Evolutionary conservation across 2,888 invertebrate species (phyloP), one percentile per base, ranked within the genome.

Genomic region (Morpho helenor): DNA sequence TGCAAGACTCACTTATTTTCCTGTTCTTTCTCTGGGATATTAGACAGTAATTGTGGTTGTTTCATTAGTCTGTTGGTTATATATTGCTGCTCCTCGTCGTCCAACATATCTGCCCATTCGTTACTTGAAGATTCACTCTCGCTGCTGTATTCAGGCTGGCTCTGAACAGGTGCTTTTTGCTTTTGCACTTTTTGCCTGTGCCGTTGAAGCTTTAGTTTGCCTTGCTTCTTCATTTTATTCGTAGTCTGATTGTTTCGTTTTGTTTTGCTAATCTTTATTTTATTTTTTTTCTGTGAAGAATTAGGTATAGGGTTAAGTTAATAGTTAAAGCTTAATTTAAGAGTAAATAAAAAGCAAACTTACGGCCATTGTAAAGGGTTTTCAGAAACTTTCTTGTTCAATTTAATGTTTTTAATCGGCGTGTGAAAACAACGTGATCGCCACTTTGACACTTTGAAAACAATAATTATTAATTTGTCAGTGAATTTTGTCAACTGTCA

Each of bases 51-150:
- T 46, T 82, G 77, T 0, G 87, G 89, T 63, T 90, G 87, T 63
- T 86, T 87, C 0, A 83, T 77, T 7, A 90, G 75, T 44, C 87
- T 76, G 7, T 67, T 80, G 75, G 88, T 77, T 46, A 93, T 83
- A 66, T 92, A 92, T 63, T 86, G 74, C 66, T 92, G 81, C 64
- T 93, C 93, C 1, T 92, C 92, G 2, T 88, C 84, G 49, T 93
- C 92, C 67, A 93, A 71, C 92, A 92, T 93, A 66, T 92, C 92
- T 22, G 91, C 83, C 78, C 92, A 91, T 67, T 92, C 92, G 43
- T 92, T 91, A 0, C 88, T 91, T 0, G 91, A 87, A 0, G 86
- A 80, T 39, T 91, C 89, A 62, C 86, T 88, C 7, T 87, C 91
- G 64, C 85, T 85, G 64, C 87, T 87, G 59, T 89, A 88, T 56